Conservation (phyloP, 1,140 invertebrate species). For the Heliconius congener region DNA sequence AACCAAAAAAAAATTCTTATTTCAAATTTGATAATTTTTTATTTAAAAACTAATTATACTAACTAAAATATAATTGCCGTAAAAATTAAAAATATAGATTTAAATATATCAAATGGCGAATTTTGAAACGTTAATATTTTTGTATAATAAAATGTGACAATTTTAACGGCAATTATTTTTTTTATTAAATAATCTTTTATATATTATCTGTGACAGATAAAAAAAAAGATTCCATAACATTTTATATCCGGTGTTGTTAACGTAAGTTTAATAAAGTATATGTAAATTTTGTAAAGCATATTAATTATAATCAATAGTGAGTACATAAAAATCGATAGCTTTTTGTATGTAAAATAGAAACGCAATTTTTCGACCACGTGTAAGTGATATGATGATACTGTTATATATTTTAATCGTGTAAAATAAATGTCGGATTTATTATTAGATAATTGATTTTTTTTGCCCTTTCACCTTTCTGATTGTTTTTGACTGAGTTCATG, state of each 20-base stretch:
- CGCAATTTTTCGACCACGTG: constrained; percentile 46
- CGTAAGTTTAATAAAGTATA: constrained; percentile 46
- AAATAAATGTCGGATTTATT: constrained; percentile 66
- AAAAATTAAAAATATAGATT: not conserved
- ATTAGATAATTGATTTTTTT: constrained; percentile 42
- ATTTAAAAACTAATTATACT: not conserved
- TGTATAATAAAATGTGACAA: constrained; percentile 1
- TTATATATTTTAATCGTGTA: constrained; percentile 65
- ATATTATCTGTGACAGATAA: constrained; percentile 34
- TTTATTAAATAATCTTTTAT: not conserved
- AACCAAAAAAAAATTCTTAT: not conserved
- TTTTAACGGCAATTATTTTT: constrained; percentile 11
- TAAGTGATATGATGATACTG: constrained; percentile 53
- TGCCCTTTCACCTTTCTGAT: not conserved
- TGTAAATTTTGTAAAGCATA: constrained; percentile 45
- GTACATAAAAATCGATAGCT: constrained; percentile 35
- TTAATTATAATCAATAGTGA: constrained; percentile 1
- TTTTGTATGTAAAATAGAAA: constrained; percentile 56
- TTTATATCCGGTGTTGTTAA: constrained; percentile 58
- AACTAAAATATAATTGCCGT: constrained; percentile 9
- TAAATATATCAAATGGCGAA: not conserved
- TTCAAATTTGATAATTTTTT: not conserved
- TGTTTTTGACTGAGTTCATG: too few species aligned
- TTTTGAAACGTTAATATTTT: constrained; percentile 11
- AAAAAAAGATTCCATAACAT: constrained; percentile 63